Evolutionary conservation across 1,140 invertebrate species (phyloP), one percentile per base, ranked within the genome.

Genomic region (Saccostrea cuccullata): DNA sequence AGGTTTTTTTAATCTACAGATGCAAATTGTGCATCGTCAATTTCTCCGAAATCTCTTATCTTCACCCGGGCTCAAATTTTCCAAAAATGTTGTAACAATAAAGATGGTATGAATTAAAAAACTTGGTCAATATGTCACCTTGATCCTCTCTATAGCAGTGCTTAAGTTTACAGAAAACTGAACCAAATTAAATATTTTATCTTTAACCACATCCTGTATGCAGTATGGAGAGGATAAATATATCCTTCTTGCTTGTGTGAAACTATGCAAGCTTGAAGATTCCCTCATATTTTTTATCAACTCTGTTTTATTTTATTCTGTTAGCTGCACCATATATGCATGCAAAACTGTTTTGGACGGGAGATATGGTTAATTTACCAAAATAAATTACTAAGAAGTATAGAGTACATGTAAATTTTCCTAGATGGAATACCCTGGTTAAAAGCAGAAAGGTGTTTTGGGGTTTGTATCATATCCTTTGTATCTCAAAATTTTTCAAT

Each of bases 171-270:
- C 67, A 26, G 67, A 73, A 73, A 73, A 73, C 70, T 36, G 23
- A 26, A 36, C 70, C 70, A 73, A 73, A 73, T 73, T 73, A 73
- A 73, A 73, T 73, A 73, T 73, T 73, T 73, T 73, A 73, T 73
- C 70, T 73, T 26, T 36, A 73, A 73, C 70, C 70, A 73, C 70
- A 73, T 73, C 70, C 70, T 73, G 70, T 73, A 36, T 73, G 70
- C 5, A 36, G 26, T 73, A 73, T 30, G 70, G 70, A 26, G 23
- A 67, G 70, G 23, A 73, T 73, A 73, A 73, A 73, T 73, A 73
- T 73, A 73, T 73, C 70, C 70, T 17, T 30, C 23, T 73, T 12
- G 26, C 26, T 6, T 30, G 23, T 36, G 23, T 26, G 70, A 30
- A 73, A 73, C 70, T 73, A 73, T 73, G 70, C 70, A 73, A 30